Evolutionary conservation across 1,140 invertebrate species (phyloP), one percentile per base, ranked within the genome.

Genomic region (Drosophila seguyi): DNA sequence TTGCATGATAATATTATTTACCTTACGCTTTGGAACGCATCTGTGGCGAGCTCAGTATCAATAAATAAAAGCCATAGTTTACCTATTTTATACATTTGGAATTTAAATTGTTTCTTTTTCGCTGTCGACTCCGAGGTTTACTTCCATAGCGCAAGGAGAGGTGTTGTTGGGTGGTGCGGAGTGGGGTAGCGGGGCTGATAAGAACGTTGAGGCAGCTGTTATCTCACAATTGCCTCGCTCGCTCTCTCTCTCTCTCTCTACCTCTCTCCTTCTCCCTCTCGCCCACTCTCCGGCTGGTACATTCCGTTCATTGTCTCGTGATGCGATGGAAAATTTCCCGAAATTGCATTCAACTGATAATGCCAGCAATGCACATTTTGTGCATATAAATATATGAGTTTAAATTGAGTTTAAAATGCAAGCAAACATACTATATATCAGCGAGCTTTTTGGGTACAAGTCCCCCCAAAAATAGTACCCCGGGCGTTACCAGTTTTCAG

Each of bases 271-370:
- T 4, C 48, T 38, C n/a, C 4, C n/a, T 20, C 22, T 2, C 29
- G 11, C 45, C 25, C 38, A 13, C 60, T 39, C 27, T 20, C 41
- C 20, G 18, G n/a, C 18, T 38, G 18, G 41, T 36, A 59, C 53
- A 68, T 63, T 62, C 56, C 68, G 60, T 76, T 66, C 52, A 67
- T 67, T 76, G 74, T 76, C 74, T 76, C 74, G 74, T 76, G 75
- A 75, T 81, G 82, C 58, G 75, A 75, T 81, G 82, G 82, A 78
- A 87, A 86, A 82, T 88, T 82, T 61, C 47, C 75, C 83, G 29
- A 87, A 87, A 82, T 83, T 86, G 83, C 83, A 87, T 58, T 72
- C 57, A 38, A 76, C 73, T 74, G 82, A 86, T 85, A 86, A 77
- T 72, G 80, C 44, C 62, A 58, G 36, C 75, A 55, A 38, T 82